These are phyloP conservation scores for Trichogramma evanescens DNA, from an alignment of 2,888 invertebrate genomes.

Conservation along the genomic window DNA sequence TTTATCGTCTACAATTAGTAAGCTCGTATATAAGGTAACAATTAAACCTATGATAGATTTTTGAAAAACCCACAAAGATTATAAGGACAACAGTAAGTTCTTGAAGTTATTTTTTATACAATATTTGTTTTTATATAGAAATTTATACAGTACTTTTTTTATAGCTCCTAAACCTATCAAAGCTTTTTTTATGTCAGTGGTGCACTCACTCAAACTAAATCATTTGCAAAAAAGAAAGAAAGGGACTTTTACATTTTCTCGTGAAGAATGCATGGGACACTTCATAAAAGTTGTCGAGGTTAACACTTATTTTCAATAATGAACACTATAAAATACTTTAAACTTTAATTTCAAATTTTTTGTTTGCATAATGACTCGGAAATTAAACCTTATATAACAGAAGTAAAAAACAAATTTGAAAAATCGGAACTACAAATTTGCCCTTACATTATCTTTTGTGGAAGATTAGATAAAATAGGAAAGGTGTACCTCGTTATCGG, in stretches of 20 bases:
- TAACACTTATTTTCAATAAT: too few species aligned
- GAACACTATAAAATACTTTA: neutral
- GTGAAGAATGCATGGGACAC: neutral
- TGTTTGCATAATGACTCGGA: slow-evolving; percentile 12
- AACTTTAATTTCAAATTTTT: neutral
- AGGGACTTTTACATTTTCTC: neutral
- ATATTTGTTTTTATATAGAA: too few species aligned
- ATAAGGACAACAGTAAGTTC: too few species aligned
- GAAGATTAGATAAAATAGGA: slow-evolving; percentile 8
- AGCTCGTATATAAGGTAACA: too few species aligned
- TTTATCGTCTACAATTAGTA: too few species aligned
- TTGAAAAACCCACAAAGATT: too few species aligned
- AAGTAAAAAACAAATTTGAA: slow-evolving; percentile 1
- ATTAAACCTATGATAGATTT: too few species aligned
- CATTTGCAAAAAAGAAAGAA: neutral
- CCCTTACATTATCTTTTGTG: slow-evolving; percentile 13
- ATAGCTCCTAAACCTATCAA: neutral
- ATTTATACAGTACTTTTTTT: neutral
- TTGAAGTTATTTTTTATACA: too few species aligned
- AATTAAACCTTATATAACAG: slow-evolving; percentile 4
- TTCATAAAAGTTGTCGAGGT: slow-evolving; percentile 1
- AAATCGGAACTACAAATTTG: neutral
- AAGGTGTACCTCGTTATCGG: slow-evolving; percentile 10
- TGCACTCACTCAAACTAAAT: neutral
- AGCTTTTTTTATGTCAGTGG: neutral